Evolutionary conservation across 2,888 invertebrate genomes (phyloP), one percentile per base, ranked within the genome.

Genomic region (Ormyrus pomaceus): DNA sequence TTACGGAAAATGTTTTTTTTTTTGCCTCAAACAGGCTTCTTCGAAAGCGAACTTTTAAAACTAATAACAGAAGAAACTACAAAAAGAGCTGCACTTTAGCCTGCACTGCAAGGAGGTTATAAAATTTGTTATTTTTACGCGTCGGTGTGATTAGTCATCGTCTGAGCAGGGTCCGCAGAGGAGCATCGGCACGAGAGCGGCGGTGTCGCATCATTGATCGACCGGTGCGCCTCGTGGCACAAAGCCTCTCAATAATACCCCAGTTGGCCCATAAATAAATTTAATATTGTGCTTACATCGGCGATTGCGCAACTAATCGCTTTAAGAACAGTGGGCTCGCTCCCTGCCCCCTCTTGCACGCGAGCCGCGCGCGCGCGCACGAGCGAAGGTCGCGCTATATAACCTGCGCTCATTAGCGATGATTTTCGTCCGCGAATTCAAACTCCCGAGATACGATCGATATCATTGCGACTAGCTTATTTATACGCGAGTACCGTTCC

Each of bases 221-320:
- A 83, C 72, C 50, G 53, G 34, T 13, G 7, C 51, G 55, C 11
- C 53, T 13, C 8, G 9, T 45, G 10, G 13, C 51, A 46, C 64
- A 78, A 78, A 78, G 72, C 72, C 68, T 80, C 74, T 82, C 80
- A 13, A 75, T 78, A 77, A 83, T 83, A 76, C 82, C 79, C 78
- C 76, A 78, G 53, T 74, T 83, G 83, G 77, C 83, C 83, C 84
- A 86, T 85, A 85, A 86, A 86, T 86, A 85, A 86, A 87, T 85
- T 86, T 85, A 87, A 87, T 86, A 87, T 86, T 86, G 86, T 86
- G 86, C 85, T 86, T 86, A 85, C 85, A 86, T 83, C 83, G 79
- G 34, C 69, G 85, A 85, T 86, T 86, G 86, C 84, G 84, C 85
- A 86, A 86, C 83, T 83, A 84, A 84, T 84, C 85, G 83, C 83